Conservation (phyloP, 2,797 vertebrate genomes). For the Phylloscopus collybita region DNA sequence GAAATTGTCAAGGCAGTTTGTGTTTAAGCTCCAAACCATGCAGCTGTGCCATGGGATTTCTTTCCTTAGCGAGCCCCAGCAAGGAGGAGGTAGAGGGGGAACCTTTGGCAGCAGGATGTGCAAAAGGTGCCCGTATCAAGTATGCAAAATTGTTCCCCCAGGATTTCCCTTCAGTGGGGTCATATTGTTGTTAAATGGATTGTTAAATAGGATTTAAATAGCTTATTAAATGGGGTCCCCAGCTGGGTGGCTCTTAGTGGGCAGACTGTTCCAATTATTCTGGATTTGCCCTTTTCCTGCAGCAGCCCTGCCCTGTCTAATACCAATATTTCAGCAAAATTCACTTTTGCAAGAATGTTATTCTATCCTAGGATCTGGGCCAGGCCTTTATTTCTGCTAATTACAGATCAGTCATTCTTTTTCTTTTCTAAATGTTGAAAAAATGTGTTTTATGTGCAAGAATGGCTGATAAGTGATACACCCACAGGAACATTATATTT, state of each 20-base stretch:
- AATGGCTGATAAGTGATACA: constrained; percentile 65
- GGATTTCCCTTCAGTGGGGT: constrained; percentile 49
- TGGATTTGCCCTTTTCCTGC: constrained; percentile 31
- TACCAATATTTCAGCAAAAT: constrained; percentile 21
- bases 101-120: not conserved
- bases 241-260: constrained; percentile 42
- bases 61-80: not conserved
- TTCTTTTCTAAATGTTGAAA: constrained; percentile 54
- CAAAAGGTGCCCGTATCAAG: not conserved
- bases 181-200: constrained; percentile 65
- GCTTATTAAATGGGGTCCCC: constrained; percentile 42
- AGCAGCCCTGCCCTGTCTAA: constrained; percentile 2
- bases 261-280: constrained; percentile 34
- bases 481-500: constrained; percentile 64
- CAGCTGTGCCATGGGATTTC: not conserved
- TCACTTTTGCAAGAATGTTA: constrained; percentile 15
- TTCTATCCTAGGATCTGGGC: constrained; percentile 34
- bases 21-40: not conserved
- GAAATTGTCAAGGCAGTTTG: not conserved
- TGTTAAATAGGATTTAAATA: constrained; percentile 69
- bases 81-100: not conserved
- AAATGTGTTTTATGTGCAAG: constrained; percentile 56
- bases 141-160: constrained; percentile 18
- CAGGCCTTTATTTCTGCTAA: constrained; percentile 64
- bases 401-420: constrained; percentile 64